A percentile compares a stretch with the other conserved stretches of the same genome.
phyloP scores from a whole-genome alignment of 2,797 vertebrate species.

The Capromys pilorides region DNA sequence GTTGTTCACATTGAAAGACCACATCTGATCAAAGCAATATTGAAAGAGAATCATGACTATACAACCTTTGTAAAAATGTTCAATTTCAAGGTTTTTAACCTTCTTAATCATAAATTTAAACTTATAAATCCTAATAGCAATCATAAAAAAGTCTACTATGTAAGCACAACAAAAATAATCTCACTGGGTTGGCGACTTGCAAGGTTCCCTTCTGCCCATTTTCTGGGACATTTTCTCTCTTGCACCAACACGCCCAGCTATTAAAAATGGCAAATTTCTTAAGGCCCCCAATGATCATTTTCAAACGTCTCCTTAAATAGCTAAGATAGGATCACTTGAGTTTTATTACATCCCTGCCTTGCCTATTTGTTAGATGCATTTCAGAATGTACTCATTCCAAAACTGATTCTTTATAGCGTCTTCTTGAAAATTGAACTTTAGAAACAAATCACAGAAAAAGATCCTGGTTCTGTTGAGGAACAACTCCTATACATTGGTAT shows the following conservation, averaged over 20 bases:
- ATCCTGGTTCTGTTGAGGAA: neutral
- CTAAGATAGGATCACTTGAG: neutral
- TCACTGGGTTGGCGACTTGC: neutral
- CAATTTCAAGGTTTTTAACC: slow-evolving; percentile 37
- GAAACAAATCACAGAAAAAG: slow-evolving; percentile 44
- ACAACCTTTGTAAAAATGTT: slow-evolving; percentile 23
- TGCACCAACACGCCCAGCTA: neutral
- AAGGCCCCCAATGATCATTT: neutral
- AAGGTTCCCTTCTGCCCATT: neutral
- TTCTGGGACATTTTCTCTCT: neutral
- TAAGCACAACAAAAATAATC: slow-evolving; percentile 20
- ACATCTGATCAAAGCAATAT: neutral
- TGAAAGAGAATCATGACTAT: slow-evolving; percentile 45
- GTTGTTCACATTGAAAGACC: slow-evolving; percentile 32
- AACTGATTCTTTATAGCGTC: neutral
- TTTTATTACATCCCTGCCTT: neutral
- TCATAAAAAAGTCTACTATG: neutral
- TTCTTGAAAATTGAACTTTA: slow-evolving; percentile 36
- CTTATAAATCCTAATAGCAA: slow-evolving; percentile 24
- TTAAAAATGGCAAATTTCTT: neutral
- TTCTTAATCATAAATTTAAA: slow-evolving; percentile 34
- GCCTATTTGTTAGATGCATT: slow-evolving; percentile 9
- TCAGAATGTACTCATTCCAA: slow-evolving; percentile 28
- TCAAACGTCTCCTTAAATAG: neutral
- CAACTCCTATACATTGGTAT: neutral